Conservation (phyloP, 2,888 invertebrate genomes). For the Gasteruption jaculator region DNA sequence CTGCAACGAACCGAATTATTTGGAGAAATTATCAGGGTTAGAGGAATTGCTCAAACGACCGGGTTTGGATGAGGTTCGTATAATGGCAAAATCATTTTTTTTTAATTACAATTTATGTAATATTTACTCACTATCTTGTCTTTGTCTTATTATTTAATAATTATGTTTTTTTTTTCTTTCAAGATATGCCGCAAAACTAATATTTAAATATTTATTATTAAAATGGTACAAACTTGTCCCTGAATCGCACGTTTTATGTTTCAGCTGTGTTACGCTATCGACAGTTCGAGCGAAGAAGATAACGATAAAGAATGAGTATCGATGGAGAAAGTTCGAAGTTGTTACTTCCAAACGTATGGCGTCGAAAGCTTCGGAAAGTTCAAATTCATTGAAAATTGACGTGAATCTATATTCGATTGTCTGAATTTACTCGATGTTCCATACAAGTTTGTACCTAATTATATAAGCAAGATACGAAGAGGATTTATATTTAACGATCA, state of each 20-base stretch:
- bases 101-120: not conserved
- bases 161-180: not conserved
- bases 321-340: no score
- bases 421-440: no score
- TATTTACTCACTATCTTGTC: not conserved
- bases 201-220: slow-evolving; percentile 1
- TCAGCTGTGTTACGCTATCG: slow-evolving; percentile 44
- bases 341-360: no score
- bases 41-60: slow-evolving; percentile 44
- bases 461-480: no score
- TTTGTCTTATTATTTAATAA: no score
- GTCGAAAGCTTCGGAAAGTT: no score
- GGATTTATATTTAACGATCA: no score
- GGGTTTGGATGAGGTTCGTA: slow-evolving; percentile 43
- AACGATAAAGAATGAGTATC: slow-evolving; percentile 13
- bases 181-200: not conserved
- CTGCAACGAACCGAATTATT: slow-evolving; percentile 58
- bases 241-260: slow-evolving; percentile 20
- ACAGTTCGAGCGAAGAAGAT: slow-evolving; percentile 38
- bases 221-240: no score
- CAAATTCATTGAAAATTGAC: no score
- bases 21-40: slow-evolving; percentile 64
- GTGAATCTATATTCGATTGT: no score
- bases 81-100: not conserved
- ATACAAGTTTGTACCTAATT: no score